Conservation (phyloP, 2,113 vertebrate species). For the Ptychochromis oligacanthus region DNA sequence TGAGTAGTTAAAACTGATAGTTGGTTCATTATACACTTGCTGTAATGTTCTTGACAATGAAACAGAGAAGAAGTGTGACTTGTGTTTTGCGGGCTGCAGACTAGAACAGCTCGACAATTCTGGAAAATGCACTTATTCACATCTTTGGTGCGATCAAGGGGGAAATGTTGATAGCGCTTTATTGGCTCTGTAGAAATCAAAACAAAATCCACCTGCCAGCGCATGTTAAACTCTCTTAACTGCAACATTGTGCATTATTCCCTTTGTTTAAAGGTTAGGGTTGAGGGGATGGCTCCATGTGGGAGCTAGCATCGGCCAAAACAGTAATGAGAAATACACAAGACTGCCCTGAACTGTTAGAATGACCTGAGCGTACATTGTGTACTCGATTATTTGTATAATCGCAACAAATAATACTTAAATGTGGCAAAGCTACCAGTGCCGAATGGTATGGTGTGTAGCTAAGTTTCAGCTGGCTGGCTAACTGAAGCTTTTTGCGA, state of each 20-base stretch:
- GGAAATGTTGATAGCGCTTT: not conserved
- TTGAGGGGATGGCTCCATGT: not conserved
- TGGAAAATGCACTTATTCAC: not conserved
- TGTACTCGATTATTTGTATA: not conserved
- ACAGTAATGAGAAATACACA: too few species aligned
- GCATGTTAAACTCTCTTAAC: not conserved
- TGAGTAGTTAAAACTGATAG: not conserved
- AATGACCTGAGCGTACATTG: not conserved
- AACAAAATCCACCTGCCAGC: not conserved
- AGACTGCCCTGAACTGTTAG: not conserved
- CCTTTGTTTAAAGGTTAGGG: not conserved
- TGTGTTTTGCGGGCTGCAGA: not conserved
- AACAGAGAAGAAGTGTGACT: not conserved
- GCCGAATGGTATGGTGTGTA: too few species aligned
- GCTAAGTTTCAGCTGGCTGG: too few species aligned
- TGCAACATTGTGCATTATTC: not conserved
- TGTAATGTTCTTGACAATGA: not conserved
- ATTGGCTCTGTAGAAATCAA: not conserved
- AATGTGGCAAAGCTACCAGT: too few species aligned
- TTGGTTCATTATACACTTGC: not conserved
- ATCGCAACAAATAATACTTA: too few species aligned
- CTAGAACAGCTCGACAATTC: not conserved
- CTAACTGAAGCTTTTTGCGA: not conserved
- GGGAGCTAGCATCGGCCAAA: too few species aligned
- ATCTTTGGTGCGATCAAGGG: not conserved